These are phyloP conservation scores for Helicolenus hilgendorfi DNA, from an alignment of 2,797 vertebrate genomes.

Conservation along the genomic window DNA sequence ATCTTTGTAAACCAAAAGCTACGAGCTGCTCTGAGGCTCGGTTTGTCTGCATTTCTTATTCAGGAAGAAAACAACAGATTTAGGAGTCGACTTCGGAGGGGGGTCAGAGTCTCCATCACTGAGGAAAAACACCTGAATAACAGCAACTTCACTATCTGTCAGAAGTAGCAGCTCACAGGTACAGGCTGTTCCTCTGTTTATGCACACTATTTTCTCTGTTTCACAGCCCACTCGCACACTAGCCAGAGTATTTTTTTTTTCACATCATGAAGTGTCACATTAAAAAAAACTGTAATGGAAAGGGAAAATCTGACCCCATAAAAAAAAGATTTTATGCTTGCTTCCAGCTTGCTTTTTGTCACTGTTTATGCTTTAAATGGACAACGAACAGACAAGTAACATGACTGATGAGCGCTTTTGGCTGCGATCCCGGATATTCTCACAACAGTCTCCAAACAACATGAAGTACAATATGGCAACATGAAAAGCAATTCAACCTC, in stretches of 20 bases:
- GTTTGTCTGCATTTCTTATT: background rate
- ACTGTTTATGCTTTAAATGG: conserved; percentile 13
- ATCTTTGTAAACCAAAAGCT: background rate
- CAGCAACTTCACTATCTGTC: conserved; percentile 19
- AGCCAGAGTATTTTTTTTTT: conserved; percentile 1
- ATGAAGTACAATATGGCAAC: conserved; percentile 11
- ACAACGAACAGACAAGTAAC: conserved; percentile 12
- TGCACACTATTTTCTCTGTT: conserved; percentile 16
- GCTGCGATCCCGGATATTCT: conserved; percentile 34
- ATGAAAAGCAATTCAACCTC: background rate
- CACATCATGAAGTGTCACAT: conserved; percentile 26
- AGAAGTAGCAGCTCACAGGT: conserved; percentile 40
- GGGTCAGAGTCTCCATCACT: background rate
- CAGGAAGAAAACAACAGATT: background rate
- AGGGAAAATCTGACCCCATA: background rate
- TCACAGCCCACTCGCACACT: conserved; percentile 28
- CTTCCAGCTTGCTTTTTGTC: conserved; percentile 9
- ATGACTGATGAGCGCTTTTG: conserved; percentile 37
- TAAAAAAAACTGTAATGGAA: background rate
- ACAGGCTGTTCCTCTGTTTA: conserved; percentile 47
- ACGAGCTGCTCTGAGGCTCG: background rate
- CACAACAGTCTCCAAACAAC: conserved; percentile 13
- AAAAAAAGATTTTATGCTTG: background rate
- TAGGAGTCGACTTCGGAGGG: background rate
- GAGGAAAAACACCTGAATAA: conserved; percentile 28